Base-by-base conservation (phyloP, 2,113 vertebrate genomes). In the Callopanchax toddi region DNA sequence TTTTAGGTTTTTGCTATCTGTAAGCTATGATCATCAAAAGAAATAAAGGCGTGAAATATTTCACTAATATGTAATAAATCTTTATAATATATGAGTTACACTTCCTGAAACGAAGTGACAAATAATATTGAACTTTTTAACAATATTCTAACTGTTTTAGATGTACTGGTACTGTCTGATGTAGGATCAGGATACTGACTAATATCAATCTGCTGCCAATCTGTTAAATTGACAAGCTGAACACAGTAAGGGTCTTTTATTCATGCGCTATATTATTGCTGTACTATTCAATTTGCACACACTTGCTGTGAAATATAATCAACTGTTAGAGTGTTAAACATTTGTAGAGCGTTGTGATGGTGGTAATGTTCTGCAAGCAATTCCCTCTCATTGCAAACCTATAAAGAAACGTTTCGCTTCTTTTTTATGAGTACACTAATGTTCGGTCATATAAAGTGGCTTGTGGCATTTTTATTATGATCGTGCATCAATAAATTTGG, bases 91-190 rank as follows among this genome's bases (percentile, higher is more conserved):
- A n/a, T n/a, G n/a, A n/a, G n/a, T n/a, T n/a, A n/a, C n/a, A n/a
- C n/a, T n/a, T n/a, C n/a, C n/a, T n/a, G 8, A 32, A 32, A 72
- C 71, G 61, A 63, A 70, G 29, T 32, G 8, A 87, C n/a, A n/a
- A n/a, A n/a, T n/a, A 79, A 74, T 56, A 71, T 74, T n/a, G n/a
- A n/a, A n/a, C n/a, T 79, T 83, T 88, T 81, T 83, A 54, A 75
- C 81, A 91, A 85, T 71, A 87, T 66, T 59, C 60, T 37, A 49
- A 34, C 75, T 57, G 74, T 82, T 57, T 39, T 39, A 76, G 73
- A 57, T 67, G 13, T 11, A 59, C 48, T 59, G 48, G 71, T 5
- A 74, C 4, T 51, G 20, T 43, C 16, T 73, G 55, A 60, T 4
- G 15, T 44, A 37, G 66, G 39, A 22, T 56, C 23, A 36, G 46